A percentile compares a stretch with the other conserved stretches of the same genome.
Conservation (phyloP, 2,113 vertebrate species). For the Hyla sarda region DNA sequence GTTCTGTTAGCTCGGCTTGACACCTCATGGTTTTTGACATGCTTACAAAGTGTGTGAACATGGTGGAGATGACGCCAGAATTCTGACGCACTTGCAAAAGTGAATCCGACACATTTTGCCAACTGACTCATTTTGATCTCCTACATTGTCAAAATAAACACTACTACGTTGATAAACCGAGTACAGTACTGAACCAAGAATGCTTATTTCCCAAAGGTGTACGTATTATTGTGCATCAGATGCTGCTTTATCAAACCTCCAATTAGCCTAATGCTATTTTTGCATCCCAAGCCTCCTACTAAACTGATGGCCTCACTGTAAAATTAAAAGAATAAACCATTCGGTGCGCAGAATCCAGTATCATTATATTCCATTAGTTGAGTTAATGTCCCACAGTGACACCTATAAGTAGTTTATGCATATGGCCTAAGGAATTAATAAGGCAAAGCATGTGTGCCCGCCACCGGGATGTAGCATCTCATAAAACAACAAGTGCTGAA, state of each 20-base stretch:
- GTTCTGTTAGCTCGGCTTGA: too few relatives aligned
- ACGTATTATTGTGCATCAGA: background rate
- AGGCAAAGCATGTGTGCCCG: background rate
- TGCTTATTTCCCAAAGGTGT: background rate
- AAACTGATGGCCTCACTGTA: background rate
- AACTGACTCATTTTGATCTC: too few relatives aligned
- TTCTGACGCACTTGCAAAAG: too few relatives aligned
- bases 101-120: too few relatives aligned
- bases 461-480: background rate
- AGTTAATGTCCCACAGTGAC: constrained; percentile 23
- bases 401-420: constrained; percentile 30
- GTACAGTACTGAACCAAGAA: background rate
- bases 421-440: constrained; percentile 24
- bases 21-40: too few relatives aligned
- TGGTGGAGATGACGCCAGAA: too few relatives aligned
- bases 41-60: too few relatives aligned
- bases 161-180: too few relatives aligned
- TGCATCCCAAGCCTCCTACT: background rate
- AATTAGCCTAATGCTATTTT: constrained; percentile 19
- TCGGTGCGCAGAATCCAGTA: background rate
- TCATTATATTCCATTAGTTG: constrained; percentile 7
- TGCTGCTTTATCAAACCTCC: background rate
- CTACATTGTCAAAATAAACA: too few relatives aligned
- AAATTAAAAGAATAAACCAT: constrained; percentile 7
- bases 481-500: constrained; percentile 12